Base-by-base conservation (phyloP, 2,888 invertebrate species). In the Melanargia galathea region DNA sequence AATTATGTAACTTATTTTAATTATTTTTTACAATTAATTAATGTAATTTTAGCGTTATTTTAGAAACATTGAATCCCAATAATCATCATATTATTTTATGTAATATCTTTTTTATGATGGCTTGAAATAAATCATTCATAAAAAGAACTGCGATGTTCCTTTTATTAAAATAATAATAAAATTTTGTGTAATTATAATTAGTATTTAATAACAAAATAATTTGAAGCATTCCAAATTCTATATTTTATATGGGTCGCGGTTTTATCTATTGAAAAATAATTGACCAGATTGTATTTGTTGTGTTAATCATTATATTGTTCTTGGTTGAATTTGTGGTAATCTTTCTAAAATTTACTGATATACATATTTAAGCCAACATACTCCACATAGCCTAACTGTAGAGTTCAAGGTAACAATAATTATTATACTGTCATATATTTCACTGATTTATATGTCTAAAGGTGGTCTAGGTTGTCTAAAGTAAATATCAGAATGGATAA, bases 171-270 rank as follows among this genome's bases (percentile, higher is more conserved):
- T n/a, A n/a, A n/a, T n/a, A n/a, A n/a, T n/a, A n/a, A n/a, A n/a
- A n/a, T n/a, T n/a, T n/a, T n/a, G n/a, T n/a, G n/a, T n/a, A n/a
- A n/a, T n/a, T n/a, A n/a, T n/a, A n/a, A n/a, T n/a, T n/a, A n/a
- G n/a, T n/a, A n/a, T n/a, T n/a, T n/a, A n/a, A n/a, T n/a, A n/a
- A n/a, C n/a, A n/a, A n/a, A n/a, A n/a, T n/a, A 16, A 16, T 16
- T 43, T 16, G 43, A 43, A 43, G 43, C 43, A 8, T 43, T 43
- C 38, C 38, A 38, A 38, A 38, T 38, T 18, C 43, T 18, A 43
- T 43, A 18, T 2, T 43, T 40, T 40, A 16, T 8, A 43, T 16
- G 7, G 2, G 18, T 16, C 43, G 18, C 40, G 7, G 16, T 43
- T 43, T 18, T 18, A 16, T 18, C 18, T 6, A 43, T 16, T 38